Evolutionary conservation across 2,113 vertebrate species (phyloP).

Genomic region (Myanophis thanlyinensis): DNA sequence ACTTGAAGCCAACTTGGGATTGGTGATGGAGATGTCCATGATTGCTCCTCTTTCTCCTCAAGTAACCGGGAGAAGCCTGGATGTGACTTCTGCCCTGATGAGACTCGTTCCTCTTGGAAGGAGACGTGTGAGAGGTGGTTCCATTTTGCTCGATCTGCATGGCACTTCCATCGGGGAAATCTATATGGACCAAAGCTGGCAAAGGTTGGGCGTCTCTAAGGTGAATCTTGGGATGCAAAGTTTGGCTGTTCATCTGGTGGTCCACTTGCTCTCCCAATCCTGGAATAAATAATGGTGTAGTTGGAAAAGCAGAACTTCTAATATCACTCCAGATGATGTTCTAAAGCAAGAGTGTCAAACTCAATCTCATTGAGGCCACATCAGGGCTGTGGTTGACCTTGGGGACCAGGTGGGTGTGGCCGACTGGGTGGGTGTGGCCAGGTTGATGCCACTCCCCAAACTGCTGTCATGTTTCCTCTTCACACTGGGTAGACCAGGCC

Average conservation of each 20-base stretch:
- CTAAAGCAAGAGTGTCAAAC: no score
- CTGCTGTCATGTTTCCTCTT: no score
- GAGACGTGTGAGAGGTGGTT: accelerated
- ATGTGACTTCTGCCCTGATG: neutral
- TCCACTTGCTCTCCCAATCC: neutral
- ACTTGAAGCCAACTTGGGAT: neutral
- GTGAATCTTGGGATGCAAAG: neutral
- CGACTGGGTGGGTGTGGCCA: no score
- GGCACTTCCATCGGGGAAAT: neutral
- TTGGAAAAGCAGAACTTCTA: neutral
- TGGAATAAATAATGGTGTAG: neutral
- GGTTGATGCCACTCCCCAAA: no score
- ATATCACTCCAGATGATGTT: no score
- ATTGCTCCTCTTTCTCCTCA: neutral
- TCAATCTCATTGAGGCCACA: no score
- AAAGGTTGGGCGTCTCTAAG: neutral
- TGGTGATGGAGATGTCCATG: no score
- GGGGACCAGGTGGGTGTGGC: no score
- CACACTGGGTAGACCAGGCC: no score
- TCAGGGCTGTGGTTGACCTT: no score
- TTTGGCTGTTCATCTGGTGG: neutral
- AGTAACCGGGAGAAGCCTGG: neutral
- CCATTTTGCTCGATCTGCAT: neutral
- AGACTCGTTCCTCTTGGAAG: neutral
- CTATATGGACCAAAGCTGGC: neutral